These are phyloP conservation scores for Erebia ligea DNA, from an alignment of 2,888 invertebrate species.

Conservation along the genomic window DNA sequence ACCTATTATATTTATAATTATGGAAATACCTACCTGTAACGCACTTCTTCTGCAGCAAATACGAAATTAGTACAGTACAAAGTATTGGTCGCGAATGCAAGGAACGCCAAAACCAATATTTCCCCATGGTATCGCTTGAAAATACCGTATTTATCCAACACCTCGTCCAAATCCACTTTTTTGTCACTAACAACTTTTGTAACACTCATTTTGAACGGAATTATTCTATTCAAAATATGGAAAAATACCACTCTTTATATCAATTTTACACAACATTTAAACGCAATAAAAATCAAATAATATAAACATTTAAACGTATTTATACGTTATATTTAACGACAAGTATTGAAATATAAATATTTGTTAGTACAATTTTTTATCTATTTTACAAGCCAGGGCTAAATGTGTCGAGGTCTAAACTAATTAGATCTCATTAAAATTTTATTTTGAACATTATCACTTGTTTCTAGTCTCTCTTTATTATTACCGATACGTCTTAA, in stretches of 20 bases:
- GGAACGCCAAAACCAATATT: conserved; percentile 44
- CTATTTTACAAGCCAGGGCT: too few relatives aligned
- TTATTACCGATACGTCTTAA: background rate
- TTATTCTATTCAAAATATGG: background rate
- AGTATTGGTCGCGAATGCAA: conserved; percentile 49
- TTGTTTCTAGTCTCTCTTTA: background rate
- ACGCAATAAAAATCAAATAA: too few relatives aligned
- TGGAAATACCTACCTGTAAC: conserved; percentile 53
- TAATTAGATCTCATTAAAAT: background rate
- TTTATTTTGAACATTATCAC: background rate
- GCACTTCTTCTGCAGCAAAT: conserved; percentile 51
- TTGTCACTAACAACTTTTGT: conserved; percentile 29
- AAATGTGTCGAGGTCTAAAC: too few relatives aligned
- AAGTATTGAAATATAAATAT: too few relatives aligned
- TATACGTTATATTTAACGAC: too few relatives aligned
- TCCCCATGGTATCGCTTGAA: conserved; percentile 50
- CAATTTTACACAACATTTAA: too few relatives aligned
- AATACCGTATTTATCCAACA: conserved; percentile 50
- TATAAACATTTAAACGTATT: too few relatives aligned
- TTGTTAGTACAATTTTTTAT: too few relatives aligned
- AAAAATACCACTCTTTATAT: too few relatives aligned
- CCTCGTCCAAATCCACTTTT: conserved; percentile 50
- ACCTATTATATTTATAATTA: background rate
- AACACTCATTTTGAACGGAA: conserved; percentile 28
- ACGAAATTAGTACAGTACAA: conserved; percentile 51